These are phyloP conservation scores for Dioctria linearis DNA, from an alignment of 2,888 invertebrate species.

Conservation along the genomic window DNA sequence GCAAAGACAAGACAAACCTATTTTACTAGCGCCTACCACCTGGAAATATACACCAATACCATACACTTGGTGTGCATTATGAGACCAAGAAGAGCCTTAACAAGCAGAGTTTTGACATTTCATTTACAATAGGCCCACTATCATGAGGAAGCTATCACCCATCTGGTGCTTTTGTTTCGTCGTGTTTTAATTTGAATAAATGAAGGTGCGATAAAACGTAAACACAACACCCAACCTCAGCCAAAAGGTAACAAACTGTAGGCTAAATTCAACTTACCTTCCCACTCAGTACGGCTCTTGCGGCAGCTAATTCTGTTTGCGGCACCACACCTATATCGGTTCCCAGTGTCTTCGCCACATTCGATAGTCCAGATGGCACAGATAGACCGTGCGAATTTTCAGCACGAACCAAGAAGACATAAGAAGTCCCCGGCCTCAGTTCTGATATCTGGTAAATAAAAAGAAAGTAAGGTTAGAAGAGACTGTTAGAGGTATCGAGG, in stretches of 20 bases:
- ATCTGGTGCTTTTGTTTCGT: slow-evolving; percentile 35
- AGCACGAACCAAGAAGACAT: slow-evolving; percentile 88
- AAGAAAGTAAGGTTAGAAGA: slow-evolving; percentile 26
- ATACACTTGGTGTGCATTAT: not conserved
- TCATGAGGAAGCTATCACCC: slow-evolving; percentile 44
- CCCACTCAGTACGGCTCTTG: slow-evolving; percentile 68
- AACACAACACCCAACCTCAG: slow-evolving; percentile 32
- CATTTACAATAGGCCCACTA: slow-evolving; percentile 52
- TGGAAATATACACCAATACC: not conserved
- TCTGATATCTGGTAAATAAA: slow-evolving; percentile 73
- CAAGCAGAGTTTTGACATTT: slow-evolving; percentile 41
- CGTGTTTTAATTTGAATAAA: slow-evolving; percentile 53
- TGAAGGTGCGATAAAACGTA: slow-evolving; percentile 50
- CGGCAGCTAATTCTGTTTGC: slow-evolving; percentile 69
- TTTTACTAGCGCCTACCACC: slow-evolving; percentile 8
- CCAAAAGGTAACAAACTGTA: slow-evolving; percentile 12
- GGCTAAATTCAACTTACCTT: slow-evolving; percentile 65
- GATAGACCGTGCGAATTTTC: slow-evolving; percentile 90
- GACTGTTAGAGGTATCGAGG: not conserved
- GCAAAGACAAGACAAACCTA: slow-evolving; percentile 35
- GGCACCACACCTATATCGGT: slow-evolving; percentile 69
- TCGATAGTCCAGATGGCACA: slow-evolving; percentile 83
- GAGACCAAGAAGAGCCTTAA: slow-evolving; percentile 4
- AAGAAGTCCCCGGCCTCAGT: slow-evolving; percentile 84
- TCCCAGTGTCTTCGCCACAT: slow-evolving; percentile 77